phyloP scores from a whole-genome alignment of 2,888 invertebrate genomes.

The Rotaria sp. region DNA sequence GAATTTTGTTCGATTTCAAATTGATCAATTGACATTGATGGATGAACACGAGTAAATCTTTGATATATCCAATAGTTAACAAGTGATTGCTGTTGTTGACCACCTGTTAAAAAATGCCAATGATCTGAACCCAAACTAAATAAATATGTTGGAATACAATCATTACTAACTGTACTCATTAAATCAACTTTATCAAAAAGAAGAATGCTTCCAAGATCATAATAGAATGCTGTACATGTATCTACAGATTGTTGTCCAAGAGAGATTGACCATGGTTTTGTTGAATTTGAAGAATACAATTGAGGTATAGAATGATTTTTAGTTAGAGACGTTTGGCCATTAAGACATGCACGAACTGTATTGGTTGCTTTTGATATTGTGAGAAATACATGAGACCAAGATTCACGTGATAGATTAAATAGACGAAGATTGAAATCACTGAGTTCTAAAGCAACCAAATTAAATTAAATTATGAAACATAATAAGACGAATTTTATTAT shows the following conservation, averaged over 20 bases:
- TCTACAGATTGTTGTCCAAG: slow-evolving; percentile 16
- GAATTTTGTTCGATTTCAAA: slow-evolving; percentile 23
- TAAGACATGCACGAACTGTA: neutral
- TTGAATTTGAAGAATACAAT: neutral
- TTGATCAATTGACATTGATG: neutral
- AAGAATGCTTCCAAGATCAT: slow-evolving; percentile 6
- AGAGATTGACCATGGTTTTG: neutral
- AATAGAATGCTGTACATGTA: neutral
- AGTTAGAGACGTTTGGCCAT: neutral
- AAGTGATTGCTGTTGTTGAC: neutral
- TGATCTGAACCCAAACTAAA: slow-evolving; percentile 17
- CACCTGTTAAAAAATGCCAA: slow-evolving; percentile 8
- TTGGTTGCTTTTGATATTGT: neutral
- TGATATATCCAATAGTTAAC: neutral
- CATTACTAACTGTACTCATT: neutral
- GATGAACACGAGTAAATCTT: neutral
- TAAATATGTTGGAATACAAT: neutral
- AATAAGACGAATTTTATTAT: no score
- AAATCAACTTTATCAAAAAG: slow-evolving; percentile 9
- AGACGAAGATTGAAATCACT: neutral
- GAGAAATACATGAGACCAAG: neutral
- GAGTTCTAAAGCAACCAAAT: neutral
- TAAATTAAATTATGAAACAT: no score
- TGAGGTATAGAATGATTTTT: neutral
- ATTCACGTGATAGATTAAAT: neutral